Evolutionary conservation across 2,888 invertebrate genomes (phyloP), one percentile per base, ranked within the genome.

Genomic region (Pachymerium ferrugineum): DNA sequence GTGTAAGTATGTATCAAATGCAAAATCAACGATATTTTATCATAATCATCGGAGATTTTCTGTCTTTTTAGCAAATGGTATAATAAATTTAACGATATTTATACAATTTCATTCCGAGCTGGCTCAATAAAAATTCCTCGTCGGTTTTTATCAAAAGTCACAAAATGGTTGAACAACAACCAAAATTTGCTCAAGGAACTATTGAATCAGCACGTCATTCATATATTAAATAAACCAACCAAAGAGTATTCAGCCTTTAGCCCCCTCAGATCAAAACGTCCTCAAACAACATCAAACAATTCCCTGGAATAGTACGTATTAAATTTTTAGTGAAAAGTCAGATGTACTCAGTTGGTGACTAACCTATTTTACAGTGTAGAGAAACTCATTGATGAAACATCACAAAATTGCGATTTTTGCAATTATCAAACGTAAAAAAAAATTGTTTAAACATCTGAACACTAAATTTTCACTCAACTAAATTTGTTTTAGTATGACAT

Each of bases 351-450:
- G 8, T 69, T 69, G 6, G 8, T 8, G 10, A 25, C 54, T 72
- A 22, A n/a, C n/a, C n/a, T 54, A 25, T 10, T 19, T 31, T 71
- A 14, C 38, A 75, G 75, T 70, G 76, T 82, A 14, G 78, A 80
- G 22, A 77, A 80, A 73, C 74, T 82, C 16, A 74, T 78, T 4
- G 74, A 77, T 29, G 76, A 79, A 35, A 80, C 81, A 5, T 74
- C 76, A 35, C 30, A 76, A n/a, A 75, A 76, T 10, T 83, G 83
- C 80, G 83, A 83, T 77, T 83, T 83, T 77, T 83, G 83, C 76
- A 78, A 79, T 28, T 81, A 81, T 75, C 77, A 79, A 73, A 76
- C 76, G 75, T 75, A 70, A 74, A 70, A 47, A 47, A 47, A 47
- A 3, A 3, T n/a, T 4, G 8, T 3, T 3, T 3, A 19, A 47